These are phyloP conservation scores for Teleopsis dalmanni DNA, from an alignment of 1,140 invertebrate species.

Conservation along the genomic window DNA sequence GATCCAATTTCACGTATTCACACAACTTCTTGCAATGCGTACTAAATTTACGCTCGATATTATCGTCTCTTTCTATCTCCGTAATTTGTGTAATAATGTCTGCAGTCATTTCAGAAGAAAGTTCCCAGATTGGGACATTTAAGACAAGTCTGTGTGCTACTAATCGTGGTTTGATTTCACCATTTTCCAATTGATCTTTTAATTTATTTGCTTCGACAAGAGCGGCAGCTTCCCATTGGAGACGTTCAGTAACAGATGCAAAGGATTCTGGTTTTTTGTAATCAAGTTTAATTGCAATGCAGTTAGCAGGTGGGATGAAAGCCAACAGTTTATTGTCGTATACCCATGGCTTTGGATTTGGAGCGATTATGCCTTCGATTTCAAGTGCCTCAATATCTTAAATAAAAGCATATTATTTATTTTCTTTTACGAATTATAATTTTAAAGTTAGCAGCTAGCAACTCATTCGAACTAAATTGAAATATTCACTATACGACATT, in stretches of 20 bases:
- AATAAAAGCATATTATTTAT: not conserved
- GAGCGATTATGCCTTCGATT: slow-evolving; percentile 19
- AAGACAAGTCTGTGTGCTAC: slow-evolving; percentile 53
- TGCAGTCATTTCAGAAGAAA: slow-evolving; percentile 3
- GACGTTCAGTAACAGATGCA: slow-evolving; percentile 45
- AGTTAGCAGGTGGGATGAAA: slow-evolving; percentile 51
- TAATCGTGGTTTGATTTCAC: slow-evolving; percentile 52
- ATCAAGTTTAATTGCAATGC: slow-evolving; percentile 53
- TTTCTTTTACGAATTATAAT: not conserved
- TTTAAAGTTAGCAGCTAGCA: no score
- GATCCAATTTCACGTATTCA: slow-evolving; percentile 54
- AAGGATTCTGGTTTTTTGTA: slow-evolving; percentile 46
- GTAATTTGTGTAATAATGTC: slow-evolving; percentile 19
- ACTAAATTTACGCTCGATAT: slow-evolving; percentile 53
- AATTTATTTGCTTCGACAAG: slow-evolving; percentile 49
- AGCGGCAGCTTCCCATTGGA: slow-evolving; percentile 54
- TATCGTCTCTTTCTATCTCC: slow-evolving; percentile 33
- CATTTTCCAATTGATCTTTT: slow-evolving; percentile 47
- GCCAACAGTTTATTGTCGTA: slow-evolving; percentile 47
- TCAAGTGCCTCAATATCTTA: not conserved
- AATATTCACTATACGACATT: no score
- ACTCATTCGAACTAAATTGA: no score
- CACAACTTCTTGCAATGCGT: slow-evolving; percentile 69
- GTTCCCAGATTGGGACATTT: slow-evolving; percentile 29
- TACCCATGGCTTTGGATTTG: slow-evolving; percentile 12